A percentile compares a stretch with the other conserved stretches of the same genome.
Conservation (phyloP, 2,888 invertebrate genomes). For the Harpagoxenus sublaevis region DNA sequence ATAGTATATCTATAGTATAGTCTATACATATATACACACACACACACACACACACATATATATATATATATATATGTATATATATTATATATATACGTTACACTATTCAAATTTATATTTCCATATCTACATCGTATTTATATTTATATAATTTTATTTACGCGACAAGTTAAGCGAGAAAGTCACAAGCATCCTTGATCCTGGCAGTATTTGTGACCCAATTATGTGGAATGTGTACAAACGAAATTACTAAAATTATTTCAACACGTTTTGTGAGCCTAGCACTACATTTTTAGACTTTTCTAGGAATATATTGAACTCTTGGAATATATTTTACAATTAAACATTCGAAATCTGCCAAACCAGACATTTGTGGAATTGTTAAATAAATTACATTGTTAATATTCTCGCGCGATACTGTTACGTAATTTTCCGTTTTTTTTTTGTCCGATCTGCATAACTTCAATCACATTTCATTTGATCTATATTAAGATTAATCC, state of each 20-base stretch:
- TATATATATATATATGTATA: too few relatives aligned
- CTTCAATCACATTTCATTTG: background rate
- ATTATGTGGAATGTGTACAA: background rate
- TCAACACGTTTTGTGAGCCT: background rate
- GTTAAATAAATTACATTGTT: background rate
- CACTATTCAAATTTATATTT: background rate
- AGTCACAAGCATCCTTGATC: background rate
- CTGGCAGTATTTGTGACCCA: background rate
- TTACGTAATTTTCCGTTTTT: background rate
- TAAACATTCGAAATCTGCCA: background rate
- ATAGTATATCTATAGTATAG: background rate
- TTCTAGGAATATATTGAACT: background rate
- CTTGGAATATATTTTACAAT: background rate
- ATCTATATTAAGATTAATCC: background rate
- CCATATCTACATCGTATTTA: background rate
- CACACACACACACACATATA: too few relatives aligned
- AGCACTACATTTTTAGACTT: background rate
- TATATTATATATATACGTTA: background rate
- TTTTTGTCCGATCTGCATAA: background rate
- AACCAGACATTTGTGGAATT: background rate
- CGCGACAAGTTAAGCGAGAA: background rate
- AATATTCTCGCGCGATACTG: background rate
- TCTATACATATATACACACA: too few relatives aligned
- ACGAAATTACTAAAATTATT: background rate
- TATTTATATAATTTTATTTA: background rate